These are phyloP conservation scores for Hephaestus fuliginosus DNA, from an alignment of 2,797 vertebrate species.

Conservation along the genomic window DNA sequence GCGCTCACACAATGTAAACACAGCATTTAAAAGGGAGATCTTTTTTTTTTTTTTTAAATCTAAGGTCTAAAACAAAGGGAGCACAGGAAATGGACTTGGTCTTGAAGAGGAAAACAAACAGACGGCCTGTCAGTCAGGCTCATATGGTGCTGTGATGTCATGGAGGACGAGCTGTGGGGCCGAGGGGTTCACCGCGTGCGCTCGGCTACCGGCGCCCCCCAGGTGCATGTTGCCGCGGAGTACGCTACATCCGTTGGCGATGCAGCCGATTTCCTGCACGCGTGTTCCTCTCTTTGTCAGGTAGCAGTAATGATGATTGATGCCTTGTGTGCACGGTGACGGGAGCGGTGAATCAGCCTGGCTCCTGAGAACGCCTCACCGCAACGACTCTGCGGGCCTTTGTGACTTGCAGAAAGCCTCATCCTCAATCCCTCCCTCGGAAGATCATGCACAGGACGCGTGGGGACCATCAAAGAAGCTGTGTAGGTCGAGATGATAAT, in stretches of 20 bases:
- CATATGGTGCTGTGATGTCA: conserved; percentile 70
- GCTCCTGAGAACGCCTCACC: conserved; percentile 48
- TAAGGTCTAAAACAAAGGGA: conserved; percentile 83
- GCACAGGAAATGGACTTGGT: conserved; percentile 81
- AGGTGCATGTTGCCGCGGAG: no score
- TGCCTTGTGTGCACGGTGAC: conserved; percentile 50
- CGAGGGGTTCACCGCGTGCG: neutral
- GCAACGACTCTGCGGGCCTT: conserved; percentile 44
- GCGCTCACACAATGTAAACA: conserved; percentile 84
- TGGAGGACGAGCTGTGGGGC: conserved; percentile 36
- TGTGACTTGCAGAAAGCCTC: conserved; percentile 64
- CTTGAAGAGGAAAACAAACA: conserved; percentile 80
- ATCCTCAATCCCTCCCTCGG: conserved; percentile 61
- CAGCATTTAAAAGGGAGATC: conserved; percentile 78
- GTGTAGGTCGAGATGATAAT: conserved; percentile 68
- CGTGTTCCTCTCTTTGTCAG: conserved; percentile 57
- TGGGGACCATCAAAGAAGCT: conserved; percentile 75
- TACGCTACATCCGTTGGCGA: conserved; percentile 46
- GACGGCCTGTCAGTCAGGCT: conserved; percentile 78
- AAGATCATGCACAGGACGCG: conserved; percentile 62
- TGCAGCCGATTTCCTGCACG: conserved; percentile 62
- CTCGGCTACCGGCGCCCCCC: conserved; percentile 8
- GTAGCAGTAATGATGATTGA: conserved; percentile 57
- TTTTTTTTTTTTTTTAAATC: conserved; percentile 66
- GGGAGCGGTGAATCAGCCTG: conserved; percentile 54